Evolutionary conservation across 2,888 invertebrate genomes (phyloP), one percentile per base, ranked within the genome.

Genomic region (Coleophora deauratella): DNA sequence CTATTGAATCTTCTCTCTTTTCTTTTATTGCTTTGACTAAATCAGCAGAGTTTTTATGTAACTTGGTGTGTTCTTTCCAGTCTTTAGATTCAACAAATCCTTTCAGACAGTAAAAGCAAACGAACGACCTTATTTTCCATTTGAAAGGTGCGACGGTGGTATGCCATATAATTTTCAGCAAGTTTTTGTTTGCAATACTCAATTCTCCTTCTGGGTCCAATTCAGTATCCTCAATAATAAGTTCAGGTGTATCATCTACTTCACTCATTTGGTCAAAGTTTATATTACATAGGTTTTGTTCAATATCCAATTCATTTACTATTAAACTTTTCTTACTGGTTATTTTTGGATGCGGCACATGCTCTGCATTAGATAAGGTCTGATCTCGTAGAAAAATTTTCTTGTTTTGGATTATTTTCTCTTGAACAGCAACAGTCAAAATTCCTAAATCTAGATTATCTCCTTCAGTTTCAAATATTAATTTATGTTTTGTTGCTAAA

Each of bases 61-160:
- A 37, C 1, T 30, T 33, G 32, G 53, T 62, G 37, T 70, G 69
- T 0, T 42, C 38, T 47, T 61, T 65, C n/a, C 70, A 42, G 11
- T 66, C 58, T 43, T 51, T 46, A 0, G 52, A 51, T 3, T 55
- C 49, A 12, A 50, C 47, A 21, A 62, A 66, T 28, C 60, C 49
- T 15, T 63, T 62, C 13, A 60, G 62, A 36, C 71, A 72, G 37
- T 59, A 70, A 37, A 71, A 71, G 31, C 70, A 72, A 46, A 62
- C 45, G 35, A 59, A 69, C 1, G 54, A 50, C 13, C 55, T 63
- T 27, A 55, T 58, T 0, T 63, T 47, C 64, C 66, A 66, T 28
- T 55, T 54, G 42, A 71, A 72, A 0, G 71, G 71, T 46, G 60
- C 54, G 0, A 61, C 44, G 0, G 64, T 64, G 0, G 71, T 62